Percentiles rank a stretch among this genome's conserved stretches.
Evolutionary conservation across 2,113 vertebrate genomes (phyloP).

Genomic region (Nymphicus hollandicus): DNA sequence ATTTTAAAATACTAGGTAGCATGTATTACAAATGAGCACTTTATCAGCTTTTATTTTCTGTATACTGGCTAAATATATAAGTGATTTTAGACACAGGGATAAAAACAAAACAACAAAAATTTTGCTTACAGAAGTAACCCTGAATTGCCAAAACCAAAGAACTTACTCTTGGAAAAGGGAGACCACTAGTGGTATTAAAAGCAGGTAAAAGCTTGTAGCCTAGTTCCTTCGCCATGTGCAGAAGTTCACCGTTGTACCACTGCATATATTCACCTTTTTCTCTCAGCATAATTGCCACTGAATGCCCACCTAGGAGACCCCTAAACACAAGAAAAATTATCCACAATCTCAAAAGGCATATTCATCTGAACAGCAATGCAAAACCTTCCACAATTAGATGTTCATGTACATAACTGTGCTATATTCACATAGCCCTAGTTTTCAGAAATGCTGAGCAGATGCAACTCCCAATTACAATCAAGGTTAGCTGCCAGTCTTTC

Average conservation of each 20-base stretch:
- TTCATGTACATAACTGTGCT: neutral
- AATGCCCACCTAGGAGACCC: conserved; percentile 93
- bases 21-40: neutral
- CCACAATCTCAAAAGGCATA: neutral
- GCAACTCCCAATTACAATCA: neutral
- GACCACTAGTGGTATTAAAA: conserved; percentile 97
- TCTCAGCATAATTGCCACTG: conserved; percentile 95
- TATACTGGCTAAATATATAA: neutral
- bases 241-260: conserved; percentile 94
- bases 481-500: neutral
- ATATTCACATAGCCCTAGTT: neutral
- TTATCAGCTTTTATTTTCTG: neutral
- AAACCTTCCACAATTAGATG: neutral
- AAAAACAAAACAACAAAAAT: neutral
- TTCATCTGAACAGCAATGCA: neutral
- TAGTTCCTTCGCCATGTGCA: conserved; percentile 94
- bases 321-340: conserved; percentile 67
- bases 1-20: neutral
- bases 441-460: neutral
- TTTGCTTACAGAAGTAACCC: neutral
- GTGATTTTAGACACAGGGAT: neutral
- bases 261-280: conserved; percentile 89
- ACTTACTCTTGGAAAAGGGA: conserved; percentile 96
- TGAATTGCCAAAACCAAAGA: neutral
- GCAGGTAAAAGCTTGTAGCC: conserved; percentile 92